Evolutionary conservation across 2,888 invertebrate species (phyloP).

Genomic region (Dermolepida albohirtum): DNA sequence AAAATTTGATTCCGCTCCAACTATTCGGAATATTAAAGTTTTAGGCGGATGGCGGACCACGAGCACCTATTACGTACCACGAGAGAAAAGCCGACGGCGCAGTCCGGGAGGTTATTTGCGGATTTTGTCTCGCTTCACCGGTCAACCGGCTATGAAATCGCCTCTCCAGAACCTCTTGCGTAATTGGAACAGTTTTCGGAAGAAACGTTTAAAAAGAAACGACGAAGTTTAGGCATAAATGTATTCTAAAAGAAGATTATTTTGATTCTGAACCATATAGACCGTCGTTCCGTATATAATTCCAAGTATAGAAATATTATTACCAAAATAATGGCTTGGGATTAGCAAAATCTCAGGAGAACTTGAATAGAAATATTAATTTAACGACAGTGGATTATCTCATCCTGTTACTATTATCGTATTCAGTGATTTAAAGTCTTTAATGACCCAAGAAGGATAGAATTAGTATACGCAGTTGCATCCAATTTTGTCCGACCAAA

Average conservation of each 20-base stretch:
- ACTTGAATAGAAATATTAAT: too few relatives aligned
- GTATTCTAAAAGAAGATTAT: neutral
- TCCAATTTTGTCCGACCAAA: too few relatives aligned
- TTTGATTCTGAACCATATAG: neutral
- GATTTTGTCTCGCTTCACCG: constrained; percentile 29
- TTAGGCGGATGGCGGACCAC: constrained; percentile 1
- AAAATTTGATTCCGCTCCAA: constrained; percentile 49
- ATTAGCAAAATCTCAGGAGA: too few relatives aligned
- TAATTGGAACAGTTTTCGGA: neutral
- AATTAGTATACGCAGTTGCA: too few relatives aligned
- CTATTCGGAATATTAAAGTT: constrained; percentile 43
- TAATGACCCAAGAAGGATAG: too few relatives aligned
- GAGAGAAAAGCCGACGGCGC: neutral
- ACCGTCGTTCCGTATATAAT: neutral
- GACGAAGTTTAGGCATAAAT: neutral
- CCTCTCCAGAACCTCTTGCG: neutral
- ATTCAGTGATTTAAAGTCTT: too few relatives aligned
- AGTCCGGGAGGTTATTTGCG: constrained; percentile 18
- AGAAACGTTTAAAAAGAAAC: too few relatives aligned
- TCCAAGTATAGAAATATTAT: too few relatives aligned
- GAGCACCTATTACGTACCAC: neutral
- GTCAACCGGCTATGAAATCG: constrained; percentile 13
- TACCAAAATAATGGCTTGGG: neutral
- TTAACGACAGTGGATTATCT: too few relatives aligned
- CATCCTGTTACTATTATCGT: too few relatives aligned